These are phyloP conservation scores for Syrmaticus mikado DNA, from an alignment of 2,113 vertebrate genomes.

Conservation along the genomic window DNA sequence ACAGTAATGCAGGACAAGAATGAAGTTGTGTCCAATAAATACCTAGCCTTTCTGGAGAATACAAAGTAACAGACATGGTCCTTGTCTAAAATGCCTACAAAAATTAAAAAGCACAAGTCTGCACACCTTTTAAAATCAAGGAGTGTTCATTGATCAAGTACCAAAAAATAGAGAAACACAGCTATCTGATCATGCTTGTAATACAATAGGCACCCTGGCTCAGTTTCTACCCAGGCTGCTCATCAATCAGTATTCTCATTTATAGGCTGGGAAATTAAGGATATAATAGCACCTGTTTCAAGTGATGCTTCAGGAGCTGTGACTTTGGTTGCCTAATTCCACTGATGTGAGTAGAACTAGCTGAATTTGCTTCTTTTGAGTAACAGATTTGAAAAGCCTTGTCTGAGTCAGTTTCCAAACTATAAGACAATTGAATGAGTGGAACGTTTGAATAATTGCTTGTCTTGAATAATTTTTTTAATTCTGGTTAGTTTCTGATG, in stretches of 20 bases:
- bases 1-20: not conserved
- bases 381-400: not conserved
- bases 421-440: not conserved
- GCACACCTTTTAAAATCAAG: not conserved
- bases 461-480: not conserved
- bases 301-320: not conserved
- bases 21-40: not conserved
- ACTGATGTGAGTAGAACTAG: not conserved
- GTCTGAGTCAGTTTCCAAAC: not conserved
- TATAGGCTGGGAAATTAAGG: not conserved
- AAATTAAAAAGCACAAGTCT: not conserved
- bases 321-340: not conserved
- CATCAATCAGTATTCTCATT: accelerated
- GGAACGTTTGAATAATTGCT: not conserved
- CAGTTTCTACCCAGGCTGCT: not conserved
- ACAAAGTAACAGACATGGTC: not conserved
- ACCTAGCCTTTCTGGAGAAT: not conserved
- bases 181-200: not conserved
- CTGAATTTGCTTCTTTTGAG: not conserved
- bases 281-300: not conserved
- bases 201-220: not conserved
- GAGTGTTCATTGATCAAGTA: not conserved
- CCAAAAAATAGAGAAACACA: not conserved
- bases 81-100: not conserved
- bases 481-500: not conserved